Evolutionary conservation across 2,113 vertebrate species (phyloP), one percentile per base, ranked within the genome.

Genomic region (Patagioenas fasciata): DNA sequence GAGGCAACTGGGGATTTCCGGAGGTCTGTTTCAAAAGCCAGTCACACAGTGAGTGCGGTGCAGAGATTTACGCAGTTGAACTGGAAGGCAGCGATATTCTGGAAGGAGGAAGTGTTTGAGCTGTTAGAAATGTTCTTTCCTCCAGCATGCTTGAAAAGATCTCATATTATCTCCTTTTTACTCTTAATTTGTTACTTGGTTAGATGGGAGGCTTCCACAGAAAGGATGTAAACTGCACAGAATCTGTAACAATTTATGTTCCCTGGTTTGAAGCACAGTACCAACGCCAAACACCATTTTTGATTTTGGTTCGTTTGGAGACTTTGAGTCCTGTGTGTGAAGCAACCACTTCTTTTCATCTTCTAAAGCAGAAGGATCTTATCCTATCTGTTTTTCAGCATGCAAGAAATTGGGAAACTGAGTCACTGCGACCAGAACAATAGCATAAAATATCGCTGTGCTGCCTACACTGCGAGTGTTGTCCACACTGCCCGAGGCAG

Each of bases 401-500:
- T 1, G 1, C 36, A 80, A 73, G 15, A 31, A 42, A 40, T 0
- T 6, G 34, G 58, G 87, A 84, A 93, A 84, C 69, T n/a, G 71
- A 86, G 89, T 53, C 32, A 67, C 28, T 1, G 0, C 0, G 10
- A 7, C 23, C 32, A 21, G 4, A 13, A 36, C 8, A 36, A 23
- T 0, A 56, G 23, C 28, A 51, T 20, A 56, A 56, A 75, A 13
- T 13, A 57, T 6, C 0, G 0, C 16, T 31, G 24, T 10, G 13
- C 0, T 50, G 20, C 8, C 25, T 26, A 54, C n/a, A 3, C 29
- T 34, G 53, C 31, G 11, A 6, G 69, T 32, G 53, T 10, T 67
- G 25, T 11, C 42, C 23, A 18, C 54, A 6, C 38, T 36, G 47
- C 40, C n/a, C 84, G 82, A 1, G 15, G 32, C 29, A 77, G 29